These are phyloP conservation scores for Thumatha senex DNA, from an alignment of 2,888 invertebrate species.

Conservation along the genomic window DNA sequence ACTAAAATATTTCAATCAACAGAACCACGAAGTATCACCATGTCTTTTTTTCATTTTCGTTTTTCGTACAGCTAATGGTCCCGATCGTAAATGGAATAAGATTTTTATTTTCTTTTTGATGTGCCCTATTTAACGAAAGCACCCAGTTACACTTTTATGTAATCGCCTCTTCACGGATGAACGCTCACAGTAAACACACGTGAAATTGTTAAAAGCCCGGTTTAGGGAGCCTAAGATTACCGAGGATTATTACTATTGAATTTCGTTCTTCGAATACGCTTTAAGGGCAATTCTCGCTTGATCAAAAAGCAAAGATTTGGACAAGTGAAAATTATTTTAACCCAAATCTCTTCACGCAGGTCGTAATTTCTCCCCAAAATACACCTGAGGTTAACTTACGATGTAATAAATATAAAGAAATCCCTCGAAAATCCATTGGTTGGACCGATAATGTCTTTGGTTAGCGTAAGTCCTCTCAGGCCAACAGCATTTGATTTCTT, in stretches of 20 bases:
- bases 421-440: slow-evolving; percentile 41
- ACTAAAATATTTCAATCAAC: slow-evolving; percentile 61
- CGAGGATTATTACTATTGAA: slow-evolving; percentile 32
- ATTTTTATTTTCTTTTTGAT: slow-evolving; percentile 67
- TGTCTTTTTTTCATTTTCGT: slow-evolving; percentile 57
- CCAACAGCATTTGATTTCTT: slow-evolving; percentile 49
- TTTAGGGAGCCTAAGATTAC: slow-evolving; percentile 40
- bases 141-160: slow-evolving; percentile 52
- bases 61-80: slow-evolving; percentile 61
- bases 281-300: slow-evolving; percentile 13
- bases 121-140: slow-evolving; percentile 56
- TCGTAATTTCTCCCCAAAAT: background rate
- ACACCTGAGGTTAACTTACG: slow-evolving; percentile 19
- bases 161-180: slow-evolving; percentile 47
- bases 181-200: slow-evolving; percentile 42
- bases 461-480: slow-evolving; percentile 50
- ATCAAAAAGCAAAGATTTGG: slow-evolving; percentile 20
- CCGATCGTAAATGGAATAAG: slow-evolving; percentile 66
- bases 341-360: slow-evolving; percentile 7
- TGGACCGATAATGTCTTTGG: slow-evolving; percentile 56
- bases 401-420: slow-evolving; percentile 39
- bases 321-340: slow-evolving; percentile 22
- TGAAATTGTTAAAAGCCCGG: slow-evolving; percentile 43
- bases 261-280: slow-evolving; percentile 22
- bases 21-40: slow-evolving; percentile 55